Conservation (phyloP, 2,797 vertebrate species). For the Gastrophryne carolinensis region DNA sequence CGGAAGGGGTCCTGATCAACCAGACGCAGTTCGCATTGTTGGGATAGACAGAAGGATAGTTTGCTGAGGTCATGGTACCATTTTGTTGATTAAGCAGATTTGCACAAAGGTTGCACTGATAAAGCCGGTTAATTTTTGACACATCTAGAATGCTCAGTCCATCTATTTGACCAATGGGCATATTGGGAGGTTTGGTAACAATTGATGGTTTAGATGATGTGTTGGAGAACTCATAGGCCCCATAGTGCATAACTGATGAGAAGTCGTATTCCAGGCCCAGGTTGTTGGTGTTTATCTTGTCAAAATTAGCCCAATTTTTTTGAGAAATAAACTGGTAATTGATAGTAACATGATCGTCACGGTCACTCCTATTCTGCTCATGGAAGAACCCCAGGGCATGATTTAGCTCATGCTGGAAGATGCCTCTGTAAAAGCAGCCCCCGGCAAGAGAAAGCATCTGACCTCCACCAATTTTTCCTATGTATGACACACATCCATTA, state of each 20-base stretch:
- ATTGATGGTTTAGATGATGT: constrained; percentile 77
- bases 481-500: constrained; percentile 62
- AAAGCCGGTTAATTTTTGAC: constrained; percentile 83
- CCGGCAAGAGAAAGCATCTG: constrained; percentile 71
- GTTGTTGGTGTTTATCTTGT: constrained; percentile 70
- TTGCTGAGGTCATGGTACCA: constrained; percentile 56
- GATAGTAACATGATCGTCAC: constrained; percentile 73
- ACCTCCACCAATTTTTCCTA: constrained; percentile 71
- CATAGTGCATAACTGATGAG: constrained; percentile 77
- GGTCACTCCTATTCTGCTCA: constrained; percentile 77
- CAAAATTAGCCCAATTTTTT: constrained; percentile 62
- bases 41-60: constrained; percentile 57
- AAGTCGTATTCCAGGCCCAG: constrained; percentile 75
- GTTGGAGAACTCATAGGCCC: constrained; percentile 78
- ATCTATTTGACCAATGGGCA: constrained; percentile 79
- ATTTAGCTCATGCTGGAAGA: constrained; percentile 78
- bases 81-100: constrained; percentile 56
- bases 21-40: constrained; percentile 59
- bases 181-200: constrained; percentile 77
- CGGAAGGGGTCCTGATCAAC: constrained; percentile 59
- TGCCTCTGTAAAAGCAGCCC: constrained; percentile 74
- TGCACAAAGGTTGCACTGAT: constrained; percentile 72
- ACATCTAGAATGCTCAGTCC: constrained; percentile 79
- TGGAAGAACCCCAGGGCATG: constrained; percentile 79
- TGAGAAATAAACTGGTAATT: constrained; percentile 73